These are phyloP conservation scores for Pristionchus entomophagus DNA, from an alignment of 2,888 invertebrate genomes.

Conservation along the genomic window DNA sequence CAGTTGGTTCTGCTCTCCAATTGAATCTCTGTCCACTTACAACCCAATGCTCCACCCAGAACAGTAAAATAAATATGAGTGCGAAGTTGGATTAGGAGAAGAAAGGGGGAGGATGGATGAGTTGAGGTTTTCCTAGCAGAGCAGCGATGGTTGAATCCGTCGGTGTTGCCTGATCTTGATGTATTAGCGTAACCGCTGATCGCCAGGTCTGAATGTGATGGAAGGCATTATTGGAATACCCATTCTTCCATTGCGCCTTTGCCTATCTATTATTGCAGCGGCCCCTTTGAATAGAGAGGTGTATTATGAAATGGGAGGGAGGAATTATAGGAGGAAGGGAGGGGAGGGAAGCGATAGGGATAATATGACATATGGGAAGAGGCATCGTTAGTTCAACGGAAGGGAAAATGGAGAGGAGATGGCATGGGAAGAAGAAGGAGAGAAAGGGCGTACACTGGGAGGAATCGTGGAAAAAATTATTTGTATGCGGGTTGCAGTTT, in stretches of 20 bases:
- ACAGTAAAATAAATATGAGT: too few species aligned
- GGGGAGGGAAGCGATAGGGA: neutral
- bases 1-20: neutral
- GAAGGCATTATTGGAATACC: neutral
- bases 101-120: neutral
- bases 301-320: slow-evolving; percentile 29
- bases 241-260: too few species aligned
- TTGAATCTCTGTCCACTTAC: neutral
- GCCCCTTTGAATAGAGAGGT: neutral
- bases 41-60: neutral
- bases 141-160: too few species aligned
- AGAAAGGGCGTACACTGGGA: neutral
- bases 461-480: neutral
- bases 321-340: neutral
- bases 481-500: too few species aligned
- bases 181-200: neutral
- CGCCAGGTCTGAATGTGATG: neutral
- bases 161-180: too few species aligned
- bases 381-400: slow-evolving; percentile 30
- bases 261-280: neutral
- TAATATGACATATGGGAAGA: slow-evolving; percentile 34
- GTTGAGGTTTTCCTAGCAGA: too few species aligned
- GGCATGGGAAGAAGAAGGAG: neutral
- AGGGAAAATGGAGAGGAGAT: neutral
- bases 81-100: neutral